These are phyloP conservation scores for Myxocyprinus asiaticus DNA, from an alignment of 2,113 vertebrate species.

Conservation along the genomic window DNA sequence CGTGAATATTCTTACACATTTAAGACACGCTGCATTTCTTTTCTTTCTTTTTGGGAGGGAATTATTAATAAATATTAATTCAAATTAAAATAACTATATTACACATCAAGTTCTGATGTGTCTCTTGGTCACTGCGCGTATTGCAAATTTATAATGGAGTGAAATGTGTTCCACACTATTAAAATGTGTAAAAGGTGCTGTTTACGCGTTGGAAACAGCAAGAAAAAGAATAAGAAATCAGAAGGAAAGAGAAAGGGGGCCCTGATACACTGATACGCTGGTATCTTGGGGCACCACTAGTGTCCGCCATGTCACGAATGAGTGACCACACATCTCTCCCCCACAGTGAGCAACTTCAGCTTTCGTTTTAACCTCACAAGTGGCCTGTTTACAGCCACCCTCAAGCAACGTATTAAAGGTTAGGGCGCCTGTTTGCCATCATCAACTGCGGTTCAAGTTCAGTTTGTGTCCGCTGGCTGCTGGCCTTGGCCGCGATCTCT, in stretches of 20 bases:
- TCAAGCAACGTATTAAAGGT: neutral
- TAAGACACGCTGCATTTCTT: neutral
- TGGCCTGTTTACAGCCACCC: conserved; percentile 5
- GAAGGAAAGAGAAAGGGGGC: neutral
- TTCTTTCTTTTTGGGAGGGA: neutral
- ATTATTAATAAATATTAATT: neutral
- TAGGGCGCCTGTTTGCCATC: conserved; percentile 36
- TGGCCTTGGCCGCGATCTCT: conserved; percentile 25
- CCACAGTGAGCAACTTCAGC: conserved; percentile 15
- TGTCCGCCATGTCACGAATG: conserved; percentile 63
- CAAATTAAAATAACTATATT: neutral
- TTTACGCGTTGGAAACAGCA: neutral
- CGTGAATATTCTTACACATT: neutral
- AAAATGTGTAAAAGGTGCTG: neutral
- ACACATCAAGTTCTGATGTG: neutral
- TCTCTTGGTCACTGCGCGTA: neutral
- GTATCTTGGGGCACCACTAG: conserved; percentile 31
- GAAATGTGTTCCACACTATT: neutral
- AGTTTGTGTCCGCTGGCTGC: conserved; percentile 62
- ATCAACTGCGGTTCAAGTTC: conserved; percentile 63
- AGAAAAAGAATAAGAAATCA: neutral
- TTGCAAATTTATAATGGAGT: neutral
- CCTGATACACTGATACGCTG: conserved; percentile 6
- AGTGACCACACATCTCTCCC: conserved; percentile 55
- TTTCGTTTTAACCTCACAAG: neutral